Evolutionary conservation across 2,113 vertebrate species (phyloP).

Genomic region (Puma concolor): DNA sequence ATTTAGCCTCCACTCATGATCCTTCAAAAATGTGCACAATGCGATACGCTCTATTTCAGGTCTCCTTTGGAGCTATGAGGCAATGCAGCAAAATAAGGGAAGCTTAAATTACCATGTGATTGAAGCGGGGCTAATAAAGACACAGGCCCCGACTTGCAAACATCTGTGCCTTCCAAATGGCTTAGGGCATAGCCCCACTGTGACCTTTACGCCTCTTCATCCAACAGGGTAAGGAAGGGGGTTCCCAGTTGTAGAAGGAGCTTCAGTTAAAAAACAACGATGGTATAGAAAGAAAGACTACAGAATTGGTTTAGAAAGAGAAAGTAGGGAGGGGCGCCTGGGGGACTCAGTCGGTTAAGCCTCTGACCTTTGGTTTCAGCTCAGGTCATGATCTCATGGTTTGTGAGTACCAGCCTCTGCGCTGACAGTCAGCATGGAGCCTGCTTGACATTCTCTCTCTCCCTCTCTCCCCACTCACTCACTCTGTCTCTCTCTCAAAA

Average conservation of each 20-base stretch:
- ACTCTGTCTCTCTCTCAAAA: no score
- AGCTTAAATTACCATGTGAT: not conserved
- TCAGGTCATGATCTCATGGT: no score
- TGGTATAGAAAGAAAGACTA: not conserved
- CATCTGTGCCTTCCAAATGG: not conserved
- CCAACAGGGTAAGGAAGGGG: not conserved
- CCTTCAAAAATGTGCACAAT: not conserved
- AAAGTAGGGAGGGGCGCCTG: no score
- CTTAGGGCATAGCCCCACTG: fast-evolving
- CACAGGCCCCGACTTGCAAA: not conserved
- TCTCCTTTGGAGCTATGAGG: not conserved
- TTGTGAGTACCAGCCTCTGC: no score
- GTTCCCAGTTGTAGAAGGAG: not conserved
- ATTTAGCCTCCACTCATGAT: constrained; percentile 25
- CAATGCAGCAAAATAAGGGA: not conserved
- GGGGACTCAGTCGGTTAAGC: no score
- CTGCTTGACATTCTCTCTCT: no score
- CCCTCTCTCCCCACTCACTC: no score
- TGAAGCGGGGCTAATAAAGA: not conserved
- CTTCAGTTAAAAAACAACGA: not conserved
- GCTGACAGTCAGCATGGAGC: no score
- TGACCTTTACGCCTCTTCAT: not conserved
- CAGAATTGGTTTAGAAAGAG: not conserved
- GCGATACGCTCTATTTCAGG: constrained; percentile 9
- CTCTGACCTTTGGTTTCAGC: no score